Conservation (phyloP, 1,140 invertebrate species). For the Calliopsis andreniformis region DNA sequence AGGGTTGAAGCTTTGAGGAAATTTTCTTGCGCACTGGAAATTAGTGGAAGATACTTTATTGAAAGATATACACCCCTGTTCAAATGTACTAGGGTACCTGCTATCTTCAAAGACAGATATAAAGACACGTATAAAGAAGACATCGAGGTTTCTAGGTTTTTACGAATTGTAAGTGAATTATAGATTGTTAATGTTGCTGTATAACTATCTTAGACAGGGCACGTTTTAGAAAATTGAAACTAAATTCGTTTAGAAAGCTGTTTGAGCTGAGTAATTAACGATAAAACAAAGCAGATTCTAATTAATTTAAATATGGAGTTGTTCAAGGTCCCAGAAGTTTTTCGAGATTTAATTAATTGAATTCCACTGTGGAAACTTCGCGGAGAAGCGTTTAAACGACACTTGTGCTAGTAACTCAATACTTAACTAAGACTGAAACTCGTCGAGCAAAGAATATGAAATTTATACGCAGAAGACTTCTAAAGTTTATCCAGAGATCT, state of each 20-base stretch:
- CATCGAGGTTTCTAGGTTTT: no score
- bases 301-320: not conserved
- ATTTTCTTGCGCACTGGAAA: no score
- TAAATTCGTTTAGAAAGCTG: not conserved
- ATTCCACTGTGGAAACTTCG: not conserved
- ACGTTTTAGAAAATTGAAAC: not conserved
- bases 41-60: no score
- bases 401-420: not conserved
- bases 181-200: no score
- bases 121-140: no score
- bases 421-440: not conserved
- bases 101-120: no score
- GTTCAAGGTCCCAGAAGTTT: not conserved
- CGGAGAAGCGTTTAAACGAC: not conserved
- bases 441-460: not conserved
- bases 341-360: not conserved
- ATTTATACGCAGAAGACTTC: no score
- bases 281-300: not conserved
- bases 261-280: not conserved
- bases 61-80: no score
- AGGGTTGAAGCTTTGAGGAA: no score
- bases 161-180: no score
- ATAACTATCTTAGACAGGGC: not conserved
- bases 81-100: no score
- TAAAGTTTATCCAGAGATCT: not conserved